These are phyloP conservation scores for Coptotermes formosanus DNA, from an alignment of 1,140 invertebrate genomes.

Conservation along the genomic window DNA sequence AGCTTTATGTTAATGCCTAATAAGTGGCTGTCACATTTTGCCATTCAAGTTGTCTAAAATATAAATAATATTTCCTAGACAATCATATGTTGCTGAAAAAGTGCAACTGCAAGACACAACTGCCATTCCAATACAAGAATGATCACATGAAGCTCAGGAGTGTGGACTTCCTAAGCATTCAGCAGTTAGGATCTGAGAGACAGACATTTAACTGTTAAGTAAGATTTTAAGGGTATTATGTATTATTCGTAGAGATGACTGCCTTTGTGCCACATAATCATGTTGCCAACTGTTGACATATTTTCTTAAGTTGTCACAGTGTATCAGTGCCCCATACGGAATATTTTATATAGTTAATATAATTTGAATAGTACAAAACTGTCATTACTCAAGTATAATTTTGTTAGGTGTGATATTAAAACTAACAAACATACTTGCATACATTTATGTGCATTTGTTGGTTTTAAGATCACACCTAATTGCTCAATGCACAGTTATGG, in stretches of 20 bases:
- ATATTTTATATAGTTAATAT: not conserved
- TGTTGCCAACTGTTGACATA: not conserved
- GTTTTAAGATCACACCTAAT: no score
- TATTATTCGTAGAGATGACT: not conserved
- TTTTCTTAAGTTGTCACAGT: not conserved
- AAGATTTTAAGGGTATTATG: conserved; percentile 5
- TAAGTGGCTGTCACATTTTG: not conserved
- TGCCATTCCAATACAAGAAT: not conserved
- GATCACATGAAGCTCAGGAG: not conserved
- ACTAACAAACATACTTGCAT: no score
- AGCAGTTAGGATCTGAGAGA: not conserved
- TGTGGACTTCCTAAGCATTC: not conserved
- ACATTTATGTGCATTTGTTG: no score
- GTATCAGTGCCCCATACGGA: not conserved
- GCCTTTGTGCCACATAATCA: not conserved
- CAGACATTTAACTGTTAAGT: conserved; percentile 1
- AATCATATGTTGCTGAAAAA: not conserved
- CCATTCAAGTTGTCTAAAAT: conserved; percentile 1
- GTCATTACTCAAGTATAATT: not conserved
- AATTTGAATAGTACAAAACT: conserved; percentile 11
- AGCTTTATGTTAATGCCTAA: no score
- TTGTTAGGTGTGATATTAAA: not conserved
- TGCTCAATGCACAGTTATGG: no score
- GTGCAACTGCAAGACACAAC: not conserved
- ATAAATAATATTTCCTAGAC: conserved; percentile 1